Evolutionary conservation across 2,113 vertebrate species (phyloP).

Genomic region (Anseranas semipalmata): DNA sequence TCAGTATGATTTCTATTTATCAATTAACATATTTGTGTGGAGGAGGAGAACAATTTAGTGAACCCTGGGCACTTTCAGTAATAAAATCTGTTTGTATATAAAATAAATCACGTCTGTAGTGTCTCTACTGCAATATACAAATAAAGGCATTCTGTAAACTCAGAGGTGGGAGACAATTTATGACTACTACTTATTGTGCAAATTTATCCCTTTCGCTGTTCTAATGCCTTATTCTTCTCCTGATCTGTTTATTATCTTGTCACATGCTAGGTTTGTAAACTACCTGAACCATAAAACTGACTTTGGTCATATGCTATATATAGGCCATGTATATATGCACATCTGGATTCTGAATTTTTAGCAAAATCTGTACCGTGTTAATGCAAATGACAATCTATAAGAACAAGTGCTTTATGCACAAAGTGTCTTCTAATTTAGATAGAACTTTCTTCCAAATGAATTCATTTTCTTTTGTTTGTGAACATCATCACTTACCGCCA

Average conservation of each 20-base stretch:
- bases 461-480: background rate
- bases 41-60: background rate
- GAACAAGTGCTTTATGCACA: background rate
- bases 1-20: background rate
- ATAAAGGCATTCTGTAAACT: background rate
- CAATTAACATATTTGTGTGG: background rate
- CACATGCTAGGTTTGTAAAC: background rate
- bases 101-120: background rate
- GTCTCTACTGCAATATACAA: background rate
- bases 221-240: background rate
- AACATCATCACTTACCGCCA: background rate
- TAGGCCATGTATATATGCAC: background rate
- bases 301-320: background rate
- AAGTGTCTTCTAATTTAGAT: background rate
- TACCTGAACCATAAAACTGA: background rate
- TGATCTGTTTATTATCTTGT: background rate
- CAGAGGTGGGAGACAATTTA: background rate
- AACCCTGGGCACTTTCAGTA: background rate
- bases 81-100: background rate
- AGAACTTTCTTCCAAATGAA: background rate
- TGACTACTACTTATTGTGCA: background rate
- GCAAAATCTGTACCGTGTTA: background rate
- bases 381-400: background rate
- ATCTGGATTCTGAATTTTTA: background rate
- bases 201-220: background rate